A percentile compares a stretch with the other conserved stretches of the same genome.
Conservation (phyloP, 2,888 invertebrate genomes). For the Hypomecis punctinalis region DNA sequence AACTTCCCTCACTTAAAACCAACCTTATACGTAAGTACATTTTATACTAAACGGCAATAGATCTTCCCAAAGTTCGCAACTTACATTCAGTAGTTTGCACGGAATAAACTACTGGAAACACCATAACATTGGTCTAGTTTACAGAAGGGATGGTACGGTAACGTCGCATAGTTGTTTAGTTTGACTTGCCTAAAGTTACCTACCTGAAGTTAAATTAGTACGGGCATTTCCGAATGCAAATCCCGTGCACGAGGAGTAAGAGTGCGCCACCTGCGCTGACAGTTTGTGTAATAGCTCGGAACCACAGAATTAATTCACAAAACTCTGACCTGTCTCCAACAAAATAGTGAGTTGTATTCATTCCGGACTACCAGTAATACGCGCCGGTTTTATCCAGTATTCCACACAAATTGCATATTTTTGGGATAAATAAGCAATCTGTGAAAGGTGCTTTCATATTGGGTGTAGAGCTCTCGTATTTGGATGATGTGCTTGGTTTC, state of each 20-base stretch:
- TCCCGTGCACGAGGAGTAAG: slow-evolving; percentile 63
- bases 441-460: no score
- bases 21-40: no score
- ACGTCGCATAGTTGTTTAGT: slow-evolving; percentile 63
- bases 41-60: not conserved
- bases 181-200: slow-evolving; percentile 64
- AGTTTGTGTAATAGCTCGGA: slow-evolving; percentile 80
- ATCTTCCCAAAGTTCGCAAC: slow-evolving; percentile 3
- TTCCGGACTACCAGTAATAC: slow-evolving; percentile 5
- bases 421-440: no score
- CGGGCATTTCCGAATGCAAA: slow-evolving; percentile 78
- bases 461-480: no score
- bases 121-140: slow-evolving; percentile 38
- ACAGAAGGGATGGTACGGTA: slow-evolving; percentile 36
- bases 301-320: slow-evolving; percentile 81
- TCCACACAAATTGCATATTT: no score
- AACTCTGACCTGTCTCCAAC: slow-evolving; percentile 75
- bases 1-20: no score
- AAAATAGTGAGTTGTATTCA: slow-evolving; percentile 73
- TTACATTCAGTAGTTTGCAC: slow-evolving; percentile 14
- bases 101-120: slow-evolving; percentile 1
- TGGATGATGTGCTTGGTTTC: no score
- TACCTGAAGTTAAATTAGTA: slow-evolving; percentile 76
- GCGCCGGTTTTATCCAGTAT: no score
- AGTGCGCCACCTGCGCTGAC: slow-evolving; percentile 79